Conservation (phyloP, 2,113 vertebrate genomes). For the Rallus limicola region DNA sequence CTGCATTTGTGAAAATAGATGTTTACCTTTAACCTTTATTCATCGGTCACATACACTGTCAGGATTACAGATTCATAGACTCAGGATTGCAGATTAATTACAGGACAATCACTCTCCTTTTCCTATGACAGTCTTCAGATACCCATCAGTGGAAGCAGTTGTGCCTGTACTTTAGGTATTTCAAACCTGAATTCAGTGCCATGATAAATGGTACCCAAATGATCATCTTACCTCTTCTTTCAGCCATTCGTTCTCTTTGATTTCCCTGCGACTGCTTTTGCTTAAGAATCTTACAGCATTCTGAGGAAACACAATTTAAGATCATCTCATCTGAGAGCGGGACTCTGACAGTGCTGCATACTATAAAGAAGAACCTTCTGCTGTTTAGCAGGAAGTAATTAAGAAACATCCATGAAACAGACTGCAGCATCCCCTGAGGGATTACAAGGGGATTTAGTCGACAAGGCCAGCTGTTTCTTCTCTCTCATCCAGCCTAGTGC, state of each 20-base stretch:
- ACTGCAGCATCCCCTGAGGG: not conserved
- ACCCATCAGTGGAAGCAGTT: not conserved
- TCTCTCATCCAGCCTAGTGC: not conserved
- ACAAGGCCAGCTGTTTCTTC: conserved; percentile 15
- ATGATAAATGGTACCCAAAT: not conserved
- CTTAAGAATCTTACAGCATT: conserved; percentile 74
- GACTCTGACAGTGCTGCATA: not conserved
- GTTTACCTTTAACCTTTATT: not conserved
- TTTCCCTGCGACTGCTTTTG: conserved; percentile 62
- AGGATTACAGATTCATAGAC: not conserved
- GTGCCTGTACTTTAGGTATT: not conserved
- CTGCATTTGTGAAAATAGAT: not conserved
- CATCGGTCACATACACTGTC: not conserved
- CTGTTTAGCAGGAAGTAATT: conserved; percentile 15
- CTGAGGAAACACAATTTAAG: conserved; percentile 69
- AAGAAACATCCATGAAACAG: conserved; percentile 4
- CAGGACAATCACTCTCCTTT: not conserved
- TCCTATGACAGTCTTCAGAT: not conserved
- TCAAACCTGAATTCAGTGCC: not conserved
- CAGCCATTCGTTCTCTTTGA: conserved; percentile 81
- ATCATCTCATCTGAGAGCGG: not conserved
- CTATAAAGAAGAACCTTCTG: not conserved
- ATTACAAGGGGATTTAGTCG: conserved; percentile 17
- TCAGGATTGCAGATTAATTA: not conserved
- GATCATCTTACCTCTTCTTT: conserved; percentile 77